A percentile compares a stretch with the other conserved stretches of the same genome.
Evolutionary conservation across 53 echinoderm and acorn worm genomes (phyloP).

Genomic region (Temnopleurus reevesii): DNA sequence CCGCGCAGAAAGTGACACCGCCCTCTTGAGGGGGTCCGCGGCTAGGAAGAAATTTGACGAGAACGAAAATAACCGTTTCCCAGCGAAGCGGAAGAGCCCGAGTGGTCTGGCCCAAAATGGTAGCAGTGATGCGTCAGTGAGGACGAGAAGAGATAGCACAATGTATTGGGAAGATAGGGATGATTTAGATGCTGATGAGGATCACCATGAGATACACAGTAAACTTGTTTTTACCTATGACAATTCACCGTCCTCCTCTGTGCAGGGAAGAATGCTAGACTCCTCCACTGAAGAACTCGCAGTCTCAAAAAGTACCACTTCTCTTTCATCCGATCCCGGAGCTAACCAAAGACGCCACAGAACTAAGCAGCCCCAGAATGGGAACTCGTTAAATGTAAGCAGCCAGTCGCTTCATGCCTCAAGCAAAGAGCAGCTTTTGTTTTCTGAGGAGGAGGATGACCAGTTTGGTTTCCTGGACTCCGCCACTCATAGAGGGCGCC

Average conservation of each 20-base stretch:
- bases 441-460: slow-evolving; percentile 51
- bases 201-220: neutral
- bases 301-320: neutral
- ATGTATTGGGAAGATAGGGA: slow-evolving; percentile 48
- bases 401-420: slow-evolving; percentile 15
- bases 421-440: slow-evolving; percentile 33
- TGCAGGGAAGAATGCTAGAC: neutral
- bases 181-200: neutral
- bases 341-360: neutral
- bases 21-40: neutral
- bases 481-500: neutral
- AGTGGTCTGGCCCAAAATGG: neutral
- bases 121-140: neutral
- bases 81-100: neutral
- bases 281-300: slow-evolving; percentile 8
- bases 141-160: neutral
- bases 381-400: neutral
- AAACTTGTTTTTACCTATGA: slow-evolving; percentile 39
- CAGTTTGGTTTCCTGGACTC: slow-evolving; percentile 39
- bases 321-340: neutral
- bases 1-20: slow-evolving; percentile 43
- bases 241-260: slow-evolving; percentile 46
- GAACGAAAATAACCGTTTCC: slow-evolving; percentile 24
- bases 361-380: neutral
- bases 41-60: slow-evolving; percentile 26